Evolutionary conservation across 2,888 invertebrate genomes (phyloP).

Genomic region (Crepidodera aurea): DNA sequence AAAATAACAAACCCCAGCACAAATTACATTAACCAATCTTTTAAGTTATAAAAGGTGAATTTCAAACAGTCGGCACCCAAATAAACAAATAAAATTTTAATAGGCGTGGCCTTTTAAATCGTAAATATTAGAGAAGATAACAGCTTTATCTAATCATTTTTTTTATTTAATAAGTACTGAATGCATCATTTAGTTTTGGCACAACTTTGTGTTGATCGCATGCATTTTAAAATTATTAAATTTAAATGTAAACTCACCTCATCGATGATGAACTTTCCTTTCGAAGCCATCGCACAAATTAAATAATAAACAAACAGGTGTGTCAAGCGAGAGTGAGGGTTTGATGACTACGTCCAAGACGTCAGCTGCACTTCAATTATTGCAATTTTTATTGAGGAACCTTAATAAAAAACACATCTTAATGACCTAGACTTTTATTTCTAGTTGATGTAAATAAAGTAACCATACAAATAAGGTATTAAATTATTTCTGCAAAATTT

Average conservation of each 20-base stretch:
- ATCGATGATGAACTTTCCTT: slow-evolving; percentile 55
- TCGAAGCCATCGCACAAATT: slow-evolving; percentile 53
- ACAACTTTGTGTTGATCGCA: slow-evolving; percentile 31
- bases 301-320: slow-evolving; percentile 35
- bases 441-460: no score
- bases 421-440: no score
- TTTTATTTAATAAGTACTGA: slow-evolving; percentile 2
- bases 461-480: no score
- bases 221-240: slow-evolving; percentile 22
- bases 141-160: slow-evolving; percentile 41
- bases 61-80: not conserved
- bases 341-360: slow-evolving; percentile 11
- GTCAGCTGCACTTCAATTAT: slow-evolving; percentile 18
- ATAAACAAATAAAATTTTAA: slow-evolving; percentile 32
- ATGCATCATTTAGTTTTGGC: slow-evolving; percentile 27
- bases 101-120: slow-evolving; percentile 58
- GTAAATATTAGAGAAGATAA: slow-evolving; percentile 36
- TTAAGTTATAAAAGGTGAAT: not conserved
- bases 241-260: slow-evolving; percentile 54
- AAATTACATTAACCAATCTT: no score
- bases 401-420: no score
- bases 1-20: no score
- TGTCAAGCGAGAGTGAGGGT: slow-evolving; percentile 19
- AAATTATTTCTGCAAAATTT: no score
- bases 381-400: not conserved